Evolutionary conservation across 64 coral and sea anemone genomes (phyloP).

Genomic region (Montipora foliosa): DNA sequence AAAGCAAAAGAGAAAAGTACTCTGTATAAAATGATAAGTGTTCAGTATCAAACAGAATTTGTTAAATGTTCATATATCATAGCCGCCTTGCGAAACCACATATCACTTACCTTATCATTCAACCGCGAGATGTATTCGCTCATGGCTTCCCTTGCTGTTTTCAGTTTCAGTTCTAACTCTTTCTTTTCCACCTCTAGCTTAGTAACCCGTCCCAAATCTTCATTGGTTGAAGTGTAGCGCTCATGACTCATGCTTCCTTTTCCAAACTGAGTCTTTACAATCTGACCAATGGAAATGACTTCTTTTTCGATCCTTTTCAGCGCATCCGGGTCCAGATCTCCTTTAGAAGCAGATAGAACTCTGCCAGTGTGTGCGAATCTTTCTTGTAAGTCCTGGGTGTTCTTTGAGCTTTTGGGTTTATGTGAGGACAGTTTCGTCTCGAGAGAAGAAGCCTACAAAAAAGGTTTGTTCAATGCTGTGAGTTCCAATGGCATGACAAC

Average conservation of each 20-base stretch:
- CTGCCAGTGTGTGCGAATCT: conserved; percentile 66
- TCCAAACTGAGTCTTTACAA: conserved; percentile 74
- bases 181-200: conserved; percentile 82
- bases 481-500: not conserved
- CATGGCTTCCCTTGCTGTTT: conserved; percentile 85
- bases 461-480: not conserved
- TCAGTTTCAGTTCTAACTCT: conserved; percentile 82
- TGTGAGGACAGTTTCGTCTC: conserved; percentile 49
- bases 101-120: conserved; percentile 77
- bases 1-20: not conserved
- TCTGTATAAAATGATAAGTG: not conserved
- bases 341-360: conserved; percentile 15
- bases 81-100: not conserved
- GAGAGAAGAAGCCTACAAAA: conserved; percentile 34
- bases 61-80: no score
- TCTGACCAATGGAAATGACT: conserved; percentile 70
- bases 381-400: conserved; percentile 65
- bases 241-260: conserved; percentile 26
- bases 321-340: conserved; percentile 62
- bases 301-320: conserved; percentile 87
- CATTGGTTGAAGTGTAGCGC: conserved; percentile 24
- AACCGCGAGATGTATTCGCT: conserved; percentile 74
- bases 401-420: conserved; percentile 54
- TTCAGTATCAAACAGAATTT: no score
- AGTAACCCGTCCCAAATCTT: conserved; percentile 35